Evolutionary conservation across 2,888 invertebrate genomes (phyloP).

Genomic region (Platycnemis pennipes): DNA sequence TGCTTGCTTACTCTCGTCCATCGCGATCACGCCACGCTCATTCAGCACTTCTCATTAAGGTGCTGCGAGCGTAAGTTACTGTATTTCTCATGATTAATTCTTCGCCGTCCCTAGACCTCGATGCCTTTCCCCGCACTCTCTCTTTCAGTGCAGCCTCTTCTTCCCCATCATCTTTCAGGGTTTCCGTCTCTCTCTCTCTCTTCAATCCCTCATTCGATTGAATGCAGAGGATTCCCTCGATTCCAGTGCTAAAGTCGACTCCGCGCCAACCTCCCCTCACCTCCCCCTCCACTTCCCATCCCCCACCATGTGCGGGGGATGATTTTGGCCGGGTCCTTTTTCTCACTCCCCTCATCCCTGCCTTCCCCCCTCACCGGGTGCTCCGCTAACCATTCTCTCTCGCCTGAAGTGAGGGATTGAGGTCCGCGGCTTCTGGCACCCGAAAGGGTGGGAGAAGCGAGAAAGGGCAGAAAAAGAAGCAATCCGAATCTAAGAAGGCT

Average conservation of each 20-base stretch:
- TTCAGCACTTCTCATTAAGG: not conserved
- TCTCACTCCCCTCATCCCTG: not conserved
- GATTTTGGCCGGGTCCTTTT: conserved; percentile 59
- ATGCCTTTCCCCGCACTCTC: not conserved
- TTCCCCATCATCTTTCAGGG: too few species aligned
- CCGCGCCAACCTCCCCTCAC: conserved; percentile 21
- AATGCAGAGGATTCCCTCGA: not conserved
- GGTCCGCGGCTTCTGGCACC: conserved; percentile 1
- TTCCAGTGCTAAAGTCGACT: not conserved
- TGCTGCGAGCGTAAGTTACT: not conserved
- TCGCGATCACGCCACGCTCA: not conserved
- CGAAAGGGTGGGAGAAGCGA: not conserved
- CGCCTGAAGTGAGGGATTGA: conserved; percentile 15
- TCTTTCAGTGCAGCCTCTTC: not conserved
- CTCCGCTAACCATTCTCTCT: not conserved
- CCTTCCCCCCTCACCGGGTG: not conserved
- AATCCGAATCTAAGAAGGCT: conserved; percentile 56
- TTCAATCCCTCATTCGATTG: not conserved
- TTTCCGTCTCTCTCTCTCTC: not conserved
- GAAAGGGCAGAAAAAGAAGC: conserved; percentile 45
- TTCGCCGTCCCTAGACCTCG: not conserved
- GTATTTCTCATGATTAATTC: conserved; percentile 40
- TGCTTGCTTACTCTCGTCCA: not conserved
- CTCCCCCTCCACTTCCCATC: not conserved
- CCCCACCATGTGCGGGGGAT: not conserved